Evolutionary conservation across 2,888 invertebrate genomes (phyloP), one percentile per base, ranked within the genome.

Genomic region (Nemotelus pantherinus): DNA sequence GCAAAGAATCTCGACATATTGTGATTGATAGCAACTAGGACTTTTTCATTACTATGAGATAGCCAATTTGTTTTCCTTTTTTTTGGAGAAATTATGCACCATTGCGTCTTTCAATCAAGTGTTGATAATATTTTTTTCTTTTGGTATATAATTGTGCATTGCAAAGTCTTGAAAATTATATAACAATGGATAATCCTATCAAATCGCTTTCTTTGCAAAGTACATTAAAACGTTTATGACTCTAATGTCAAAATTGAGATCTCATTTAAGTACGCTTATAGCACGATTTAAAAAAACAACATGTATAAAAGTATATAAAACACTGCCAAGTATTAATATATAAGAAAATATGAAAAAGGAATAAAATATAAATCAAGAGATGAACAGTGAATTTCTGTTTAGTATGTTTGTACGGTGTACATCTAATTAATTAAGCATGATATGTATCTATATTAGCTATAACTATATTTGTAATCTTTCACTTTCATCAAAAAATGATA

Each of bases 301-400:
- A 78, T 78, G 60, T 79, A 68, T 78, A 72, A 74, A 45, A 48
- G 47, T 58, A 58, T 72, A 72, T 58, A 78, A 78, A 79, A 79
- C 79, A 79, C 79, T 79, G 79, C 79, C 79, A 79, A 77, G 77
- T 79, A 77, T 77, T 77, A 60, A 74, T 60, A 48, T 60, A 48
- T 74, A 74, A 74, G 74, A 74, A 79, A 77, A 60, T 77, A 9
- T 72, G 74, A 79, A 74, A 67, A 79, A 43, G 10, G 39, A 74
- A 63, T 39, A 60, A 63, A 50, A 60, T 60, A 48, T 39, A n/a
- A n/a, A 74, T 48, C 72, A n/a, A n/a, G n/a, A n/a, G n/a, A n/a
- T n/a, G n/a, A n/a, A n/a, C n/a, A n/a, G n/a, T n/a, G n/a, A n/a
- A 41, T 5, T 63, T 63, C 43, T 63, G 63, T 63, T 50, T 50